Percentiles rank a stretch among this genome's conserved stretches.
Conservation (phyloP, 2,113 vertebrate genomes). For the Leptosomus discolor region DNA sequence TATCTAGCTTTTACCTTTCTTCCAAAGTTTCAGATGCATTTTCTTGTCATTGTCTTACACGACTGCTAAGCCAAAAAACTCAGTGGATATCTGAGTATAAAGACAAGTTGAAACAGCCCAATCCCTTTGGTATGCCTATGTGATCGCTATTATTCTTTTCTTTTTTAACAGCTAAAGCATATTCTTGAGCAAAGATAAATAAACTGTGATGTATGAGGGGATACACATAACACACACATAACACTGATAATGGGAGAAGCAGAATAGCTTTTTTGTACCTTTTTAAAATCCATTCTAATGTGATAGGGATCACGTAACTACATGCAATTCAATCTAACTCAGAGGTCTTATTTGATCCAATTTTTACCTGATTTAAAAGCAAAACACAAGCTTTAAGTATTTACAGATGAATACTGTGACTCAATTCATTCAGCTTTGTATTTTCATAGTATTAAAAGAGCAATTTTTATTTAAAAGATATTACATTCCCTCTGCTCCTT, state of each 20-base stretch:
- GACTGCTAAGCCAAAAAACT: background rate
- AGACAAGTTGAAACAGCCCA: background rate
- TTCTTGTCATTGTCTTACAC: background rate
- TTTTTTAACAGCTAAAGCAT: background rate
- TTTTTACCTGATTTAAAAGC: slow-evolving; percentile 9
- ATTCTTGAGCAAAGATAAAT: background rate
- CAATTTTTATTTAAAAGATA: background rate
- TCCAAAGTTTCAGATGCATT: background rate
- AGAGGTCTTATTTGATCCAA: background rate
- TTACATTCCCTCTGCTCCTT: background rate
- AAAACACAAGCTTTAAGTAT: background rate
- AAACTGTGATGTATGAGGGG: background rate
- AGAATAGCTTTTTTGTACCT: background rate
- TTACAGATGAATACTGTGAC: background rate
- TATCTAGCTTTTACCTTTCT: background rate
- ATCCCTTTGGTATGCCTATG: background rate
- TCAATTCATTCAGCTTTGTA: slow-evolving; percentile 25
- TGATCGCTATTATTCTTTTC: background rate
- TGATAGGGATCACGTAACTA: background rate
- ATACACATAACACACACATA: background rate
- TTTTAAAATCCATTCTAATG: background rate
- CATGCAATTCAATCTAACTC: background rate
- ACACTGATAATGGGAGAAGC: background rate
- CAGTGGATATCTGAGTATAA: background rate
- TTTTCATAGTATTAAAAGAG: background rate